A percentile compares a stretch with the other conserved stretches of the same genome.
phyloP scores from a whole-genome alignment of 1,140 invertebrate species.

The Tetragonula clypearis region DNA sequence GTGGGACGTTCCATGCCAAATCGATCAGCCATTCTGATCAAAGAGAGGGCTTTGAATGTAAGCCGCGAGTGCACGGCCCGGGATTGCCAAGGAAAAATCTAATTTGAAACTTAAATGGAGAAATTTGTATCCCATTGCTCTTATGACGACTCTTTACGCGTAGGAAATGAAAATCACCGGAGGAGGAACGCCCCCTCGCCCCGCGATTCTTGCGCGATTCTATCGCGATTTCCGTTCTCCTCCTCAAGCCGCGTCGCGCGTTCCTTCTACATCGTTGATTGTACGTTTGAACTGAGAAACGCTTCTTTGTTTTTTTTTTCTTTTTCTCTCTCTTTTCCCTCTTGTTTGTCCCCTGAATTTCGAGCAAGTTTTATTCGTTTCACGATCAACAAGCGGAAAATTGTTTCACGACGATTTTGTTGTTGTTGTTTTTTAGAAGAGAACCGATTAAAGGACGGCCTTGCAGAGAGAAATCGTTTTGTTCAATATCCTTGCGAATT shows the following conservation, averaged over 20 bases:
- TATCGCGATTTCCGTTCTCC: not conserved
- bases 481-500: too few relatives aligned
- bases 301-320: not conserved
- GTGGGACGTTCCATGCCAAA: conserved; percentile 67
- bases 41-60: conserved; percentile 58
- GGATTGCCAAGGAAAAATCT: conserved; percentile 67
- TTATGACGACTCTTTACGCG: conserved; percentile 62
- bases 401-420: too few relatives aligned
- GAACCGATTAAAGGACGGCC: too few relatives aligned
- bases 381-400: not conserved
- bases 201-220: conserved; percentile 12
- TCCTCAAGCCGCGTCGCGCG: not conserved
- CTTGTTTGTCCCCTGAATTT: not conserved
- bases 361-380: not conserved
- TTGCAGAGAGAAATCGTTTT: too few relatives aligned
- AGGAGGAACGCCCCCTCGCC: not conserved
- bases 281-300: not conserved
- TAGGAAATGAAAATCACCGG: conserved; percentile 60
- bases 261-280: not conserved
- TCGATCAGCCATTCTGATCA: conserved; percentile 67
- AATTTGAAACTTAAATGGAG: conserved; percentile 68
- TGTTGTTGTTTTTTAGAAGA: too few relatives aligned
- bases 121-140: conserved; percentile 67
- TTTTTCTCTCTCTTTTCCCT: not conserved
- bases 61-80: conserved; percentile 47